Evolutionary conservation across 2,888 invertebrate species (phyloP), one percentile per base, ranked within the genome.

Genomic region (Leptopilina syphax): DNA sequence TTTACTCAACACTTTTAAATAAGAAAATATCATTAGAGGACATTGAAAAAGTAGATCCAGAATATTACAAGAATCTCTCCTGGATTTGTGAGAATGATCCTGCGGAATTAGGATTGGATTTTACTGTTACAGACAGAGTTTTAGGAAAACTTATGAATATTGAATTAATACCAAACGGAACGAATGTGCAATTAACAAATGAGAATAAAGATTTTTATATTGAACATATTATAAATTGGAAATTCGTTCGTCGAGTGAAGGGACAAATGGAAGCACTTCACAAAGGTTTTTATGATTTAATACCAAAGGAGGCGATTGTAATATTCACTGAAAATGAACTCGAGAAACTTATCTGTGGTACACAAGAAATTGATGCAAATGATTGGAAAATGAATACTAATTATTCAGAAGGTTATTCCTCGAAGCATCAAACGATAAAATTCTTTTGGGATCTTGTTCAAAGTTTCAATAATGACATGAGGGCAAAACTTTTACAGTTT

Each of bases 1-100:
- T 99, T 93, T 99, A 99, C 93, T 99, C 99, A 93, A 99, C 99
- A 99, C 99, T 99, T 98, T 93, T 99, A 87, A 96, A 96, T 83
- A 99, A 99, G 93, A 93, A 95, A 76, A 99, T 99, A 83, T 97
- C 97, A 88, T 93, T 99, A 70, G 96, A 97, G 90, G 99, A 99
- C 92, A 99, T 99, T 99, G 99, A 99, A 93, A 97, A 98, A 5
- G 99, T 99, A 13, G 99, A 99, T 92, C 96, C 98, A 3, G 99
- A 99, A 93, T 99, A 99, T 92, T 98, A 98, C 92, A 99, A 99
- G 93, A 99, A 99, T 0, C 93, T 99, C 79, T 94, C 98, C 90
- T 98, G 98, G 97, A 98, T 98, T 83, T 95, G 95, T 93, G 99
- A 99, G 89, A 99, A 99, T 90, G 99, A 99, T 92, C 99, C 99